These are phyloP conservation scores for Furnarius figulus DNA, from an alignment of 2,113 vertebrate genomes.

Conservation along the genomic window DNA sequence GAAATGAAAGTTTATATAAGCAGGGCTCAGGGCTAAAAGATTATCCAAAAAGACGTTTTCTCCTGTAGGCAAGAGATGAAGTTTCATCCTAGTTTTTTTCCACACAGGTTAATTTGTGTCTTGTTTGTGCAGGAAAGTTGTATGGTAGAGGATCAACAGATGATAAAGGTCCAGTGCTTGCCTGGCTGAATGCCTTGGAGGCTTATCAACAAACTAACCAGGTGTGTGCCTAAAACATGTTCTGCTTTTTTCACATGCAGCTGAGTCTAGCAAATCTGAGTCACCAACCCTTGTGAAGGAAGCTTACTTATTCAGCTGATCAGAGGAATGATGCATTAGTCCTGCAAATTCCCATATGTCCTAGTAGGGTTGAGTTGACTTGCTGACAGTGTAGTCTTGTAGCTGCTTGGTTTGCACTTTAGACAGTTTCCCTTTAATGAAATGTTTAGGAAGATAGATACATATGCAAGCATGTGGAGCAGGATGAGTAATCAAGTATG, in stretches of 20 bases:
- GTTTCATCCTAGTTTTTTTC: not conserved
- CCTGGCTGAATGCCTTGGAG: slow-evolving; percentile 94
- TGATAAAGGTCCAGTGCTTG: slow-evolving; percentile 95
- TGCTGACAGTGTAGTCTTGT: not conserved
- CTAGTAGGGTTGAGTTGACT: not conserved
- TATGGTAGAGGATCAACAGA: slow-evolving; percentile 94
- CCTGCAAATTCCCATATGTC: not conserved
- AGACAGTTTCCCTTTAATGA: not conserved
- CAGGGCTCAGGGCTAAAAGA: not conserved
- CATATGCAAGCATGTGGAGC: not conserved
- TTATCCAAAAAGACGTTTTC: not conserved
- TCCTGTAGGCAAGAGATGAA: not conserved
- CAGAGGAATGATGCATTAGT: not conserved
- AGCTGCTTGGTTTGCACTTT: not conserved
- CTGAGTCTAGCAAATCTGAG: not conserved
- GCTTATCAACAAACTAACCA: slow-evolving; percentile 90
- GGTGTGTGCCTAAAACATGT: slow-evolving; percentile 63
- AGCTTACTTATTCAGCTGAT: slow-evolving; percentile 6
- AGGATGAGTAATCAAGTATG: not conserved
- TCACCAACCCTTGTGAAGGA: not conserved
- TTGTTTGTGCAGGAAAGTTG: slow-evolving; percentile 82
- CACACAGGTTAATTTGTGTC: not conserved
- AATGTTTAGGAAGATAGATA: not conserved
- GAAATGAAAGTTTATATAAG: not conserved
- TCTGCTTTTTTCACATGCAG: not conserved